A percentile compares a stretch with the other conserved stretches of the same genome.
phyloP scores from a whole-genome alignment of 2,888 invertebrate species.

The Heliothis peltigera region DNA sequence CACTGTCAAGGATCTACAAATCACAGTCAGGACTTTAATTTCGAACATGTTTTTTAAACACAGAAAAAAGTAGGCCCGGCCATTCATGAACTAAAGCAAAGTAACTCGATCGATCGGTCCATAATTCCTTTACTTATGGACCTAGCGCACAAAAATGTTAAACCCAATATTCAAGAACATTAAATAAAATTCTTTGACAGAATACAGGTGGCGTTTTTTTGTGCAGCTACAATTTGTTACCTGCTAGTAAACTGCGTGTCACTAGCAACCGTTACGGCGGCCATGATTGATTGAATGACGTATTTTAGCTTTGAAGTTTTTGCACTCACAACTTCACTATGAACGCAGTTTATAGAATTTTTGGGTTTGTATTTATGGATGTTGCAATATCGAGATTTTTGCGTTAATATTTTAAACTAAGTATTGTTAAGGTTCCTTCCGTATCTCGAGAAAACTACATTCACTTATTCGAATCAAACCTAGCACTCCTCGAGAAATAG shows the following conservation, averaged over 20 bases:
- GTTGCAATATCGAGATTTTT: background rate
- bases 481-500: too few species aligned
- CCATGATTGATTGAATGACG: conserved; percentile 62
- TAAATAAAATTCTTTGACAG: conserved; percentile 19
- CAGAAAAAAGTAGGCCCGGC: too few species aligned
- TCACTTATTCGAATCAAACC: too few species aligned
- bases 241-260: conserved; percentile 61
- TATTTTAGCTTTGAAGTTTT: conserved; percentile 54
- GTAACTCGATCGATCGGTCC: too few species aligned
- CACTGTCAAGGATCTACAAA: too few species aligned
- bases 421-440: too few species aligned
- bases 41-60: too few species aligned
- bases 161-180: background rate
- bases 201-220: conserved; percentile 47
- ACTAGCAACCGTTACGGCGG: conserved; percentile 51
- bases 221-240: conserved; percentile 58
- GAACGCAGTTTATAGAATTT: background rate
- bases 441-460: too few species aligned
- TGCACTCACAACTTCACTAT: conserved; percentile 26
- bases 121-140: too few species aligned
- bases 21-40: too few species aligned
- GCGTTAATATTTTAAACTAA: too few species aligned
- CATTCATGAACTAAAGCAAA: too few species aligned
- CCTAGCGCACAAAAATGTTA: background rate
- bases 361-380: background rate